These are phyloP conservation scores for Drosophila tanythrix DNA, from an alignment of 2,888 invertebrate species.

Conservation along the genomic window DNA sequence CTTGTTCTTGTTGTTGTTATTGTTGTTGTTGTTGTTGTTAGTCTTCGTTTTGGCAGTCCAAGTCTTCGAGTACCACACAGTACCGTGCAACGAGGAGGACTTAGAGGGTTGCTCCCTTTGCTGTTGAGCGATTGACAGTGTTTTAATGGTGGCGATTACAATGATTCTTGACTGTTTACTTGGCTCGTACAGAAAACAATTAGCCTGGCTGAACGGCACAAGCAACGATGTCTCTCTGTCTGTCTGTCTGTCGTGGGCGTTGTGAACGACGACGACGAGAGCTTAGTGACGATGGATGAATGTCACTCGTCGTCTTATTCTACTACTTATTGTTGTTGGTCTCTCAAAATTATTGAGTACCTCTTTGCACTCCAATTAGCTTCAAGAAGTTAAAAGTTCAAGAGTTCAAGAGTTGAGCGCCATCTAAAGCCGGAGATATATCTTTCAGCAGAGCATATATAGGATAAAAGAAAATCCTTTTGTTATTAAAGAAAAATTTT, in stretches of 20 bases:
- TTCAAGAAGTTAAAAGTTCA: conserved; percentile 10
- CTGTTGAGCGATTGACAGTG: conserved; percentile 60
- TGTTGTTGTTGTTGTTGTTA: not conserved
- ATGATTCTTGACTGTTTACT: conserved; percentile 57
- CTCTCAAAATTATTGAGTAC: conserved; percentile 27
- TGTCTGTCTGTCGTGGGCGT: not conserved
- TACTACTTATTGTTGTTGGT: not conserved
- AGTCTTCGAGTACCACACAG: conserved; percentile 29
- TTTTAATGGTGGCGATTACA: conserved; percentile 73
- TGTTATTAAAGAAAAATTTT: conserved; percentile 2
- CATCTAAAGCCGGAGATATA: not conserved
- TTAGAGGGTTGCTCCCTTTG: conserved; percentile 45
- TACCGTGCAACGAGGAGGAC: conserved; percentile 1
- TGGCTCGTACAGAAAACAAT: conserved; percentile 55
- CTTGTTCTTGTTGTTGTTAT: not conserved
- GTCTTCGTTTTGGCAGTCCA: conserved; percentile 31
- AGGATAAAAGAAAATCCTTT: not conserved
- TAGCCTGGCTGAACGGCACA: conserved; percentile 48
- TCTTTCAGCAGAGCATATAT: not conserved
- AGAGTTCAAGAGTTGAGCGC: not conserved
- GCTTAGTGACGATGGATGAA: conserved; percentile 39
- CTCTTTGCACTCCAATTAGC: conserved; percentile 28
- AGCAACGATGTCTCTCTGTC: conserved; percentile 1
- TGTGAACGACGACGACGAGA: conserved; percentile 8
- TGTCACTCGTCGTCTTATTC: conserved; percentile 35